These are phyloP conservation scores for Drosophila saltans DNA, from an alignment of 1,140 invertebrate genomes.

Conservation along the genomic window DNA sequence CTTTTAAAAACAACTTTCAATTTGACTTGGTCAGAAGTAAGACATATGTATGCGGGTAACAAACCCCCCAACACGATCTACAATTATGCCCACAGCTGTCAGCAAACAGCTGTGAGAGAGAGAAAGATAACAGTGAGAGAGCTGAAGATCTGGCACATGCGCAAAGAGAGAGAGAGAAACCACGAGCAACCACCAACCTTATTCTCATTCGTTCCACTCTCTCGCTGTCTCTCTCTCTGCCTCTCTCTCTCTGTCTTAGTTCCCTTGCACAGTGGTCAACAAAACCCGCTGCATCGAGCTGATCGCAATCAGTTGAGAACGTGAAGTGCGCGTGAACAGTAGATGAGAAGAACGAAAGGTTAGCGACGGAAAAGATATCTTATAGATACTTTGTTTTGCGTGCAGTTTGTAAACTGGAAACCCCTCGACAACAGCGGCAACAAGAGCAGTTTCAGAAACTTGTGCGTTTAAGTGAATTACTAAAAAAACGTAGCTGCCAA, in stretches of 20 bases:
- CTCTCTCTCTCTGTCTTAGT: neutral
- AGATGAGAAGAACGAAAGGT: slow-evolving; percentile 4
- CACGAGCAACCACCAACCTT: neutral
- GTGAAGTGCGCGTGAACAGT: slow-evolving; percentile 63
- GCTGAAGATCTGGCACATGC: neutral
- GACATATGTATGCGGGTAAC: slow-evolving; percentile 40
- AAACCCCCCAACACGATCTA: slow-evolving; percentile 23
- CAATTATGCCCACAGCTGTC: slow-evolving; percentile 51
- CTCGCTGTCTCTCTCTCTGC: neutral
- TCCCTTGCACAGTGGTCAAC: slow-evolving; percentile 31
- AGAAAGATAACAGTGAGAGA: slow-evolving; percentile 7
- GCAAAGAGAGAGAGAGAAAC: neutral
- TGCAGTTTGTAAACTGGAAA: slow-evolving; percentile 57
- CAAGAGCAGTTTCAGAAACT: slow-evolving; percentile 14
- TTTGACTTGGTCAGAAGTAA: slow-evolving; percentile 9
- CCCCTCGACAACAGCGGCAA: slow-evolving; percentile 32
- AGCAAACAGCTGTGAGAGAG: slow-evolving; percentile 39
- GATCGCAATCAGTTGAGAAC: slow-evolving; percentile 76
- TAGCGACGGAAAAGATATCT: slow-evolving; percentile 35
- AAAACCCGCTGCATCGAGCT: slow-evolving; percentile 65
- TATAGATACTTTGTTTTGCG: slow-evolving; percentile 50
- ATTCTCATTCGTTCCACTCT: neutral
- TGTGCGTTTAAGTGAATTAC: slow-evolving; percentile 12
- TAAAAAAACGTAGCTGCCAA: slow-evolving; percentile 15
- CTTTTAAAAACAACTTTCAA: slow-evolving; percentile 10